Evolutionary conservation across 2,888 invertebrate species (phyloP).

Genomic region (Abscondita cerata): DNA sequence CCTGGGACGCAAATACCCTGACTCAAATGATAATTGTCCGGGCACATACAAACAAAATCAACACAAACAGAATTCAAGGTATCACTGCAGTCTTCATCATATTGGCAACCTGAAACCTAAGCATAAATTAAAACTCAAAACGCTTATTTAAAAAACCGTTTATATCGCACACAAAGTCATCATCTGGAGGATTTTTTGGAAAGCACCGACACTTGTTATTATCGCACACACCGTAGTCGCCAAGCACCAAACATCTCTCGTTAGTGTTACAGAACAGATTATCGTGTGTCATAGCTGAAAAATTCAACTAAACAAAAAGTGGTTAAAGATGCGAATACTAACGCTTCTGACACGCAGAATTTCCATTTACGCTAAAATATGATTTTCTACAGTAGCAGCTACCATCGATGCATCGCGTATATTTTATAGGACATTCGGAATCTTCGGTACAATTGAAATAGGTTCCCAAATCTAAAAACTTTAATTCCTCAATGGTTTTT

Average conservation of each 20-base stretch:
- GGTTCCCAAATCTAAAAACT: slow-evolving; percentile 22
- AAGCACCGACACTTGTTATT: slow-evolving; percentile 21
- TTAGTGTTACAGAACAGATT: slow-evolving; percentile 23
- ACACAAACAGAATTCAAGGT: slow-evolving; percentile 20
- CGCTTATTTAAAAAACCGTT: slow-evolving; percentile 8
- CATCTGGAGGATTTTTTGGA: slow-evolving; percentile 10
- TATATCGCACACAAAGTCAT: slow-evolving; percentile 15
- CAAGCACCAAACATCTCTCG: slow-evolving; percentile 30
- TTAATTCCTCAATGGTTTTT: neutral
- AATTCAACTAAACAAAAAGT: too few species aligned
- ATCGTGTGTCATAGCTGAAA: slow-evolving; percentile 30
- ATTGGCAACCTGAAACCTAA: slow-evolving; percentile 4
- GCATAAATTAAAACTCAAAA: slow-evolving; percentile 1
- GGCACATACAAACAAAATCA: slow-evolving; percentile 15
- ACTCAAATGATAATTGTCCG: slow-evolving; percentile 7
- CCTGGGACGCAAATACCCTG: slow-evolving; percentile 20
- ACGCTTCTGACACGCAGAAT: slow-evolving; percentile 30
- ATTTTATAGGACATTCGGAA: slow-evolving; percentile 15
- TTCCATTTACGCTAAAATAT: slow-evolving; percentile 18
- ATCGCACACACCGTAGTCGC: slow-evolving; percentile 20
- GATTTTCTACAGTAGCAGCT: slow-evolving; percentile 29
- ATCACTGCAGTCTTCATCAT: slow-evolving; percentile 10
- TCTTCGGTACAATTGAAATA: slow-evolving; percentile 14
- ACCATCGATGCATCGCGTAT: slow-evolving; percentile 16
- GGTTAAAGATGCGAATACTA: neutral